Percentiles rank a stretch among this genome's conserved stretches.
Evolutionary conservation across 2,888 invertebrate species (phyloP).

Genomic region (Geophilus truncorum): DNA sequence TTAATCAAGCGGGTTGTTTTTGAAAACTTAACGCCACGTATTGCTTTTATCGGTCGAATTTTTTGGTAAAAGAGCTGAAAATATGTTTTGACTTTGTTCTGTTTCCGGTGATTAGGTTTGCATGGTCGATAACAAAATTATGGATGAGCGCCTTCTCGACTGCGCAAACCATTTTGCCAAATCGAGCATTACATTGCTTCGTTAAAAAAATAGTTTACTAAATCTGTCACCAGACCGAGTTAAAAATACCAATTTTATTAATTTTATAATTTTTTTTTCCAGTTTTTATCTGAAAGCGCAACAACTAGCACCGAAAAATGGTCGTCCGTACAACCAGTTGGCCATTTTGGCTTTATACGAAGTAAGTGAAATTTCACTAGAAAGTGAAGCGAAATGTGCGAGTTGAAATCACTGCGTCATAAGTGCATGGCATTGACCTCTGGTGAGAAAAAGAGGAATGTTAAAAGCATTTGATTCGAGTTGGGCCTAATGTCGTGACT

Average conservation of each 20-base stretch:
- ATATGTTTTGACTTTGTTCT: not conserved
- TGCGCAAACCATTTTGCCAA: no score
- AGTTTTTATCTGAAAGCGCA: slow-evolving; percentile 91
- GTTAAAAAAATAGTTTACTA: no score
- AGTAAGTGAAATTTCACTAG: slow-evolving; percentile 44
- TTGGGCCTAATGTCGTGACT: not conserved
- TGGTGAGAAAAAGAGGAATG: not conserved
- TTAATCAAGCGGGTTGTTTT: no score
- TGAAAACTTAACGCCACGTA: no score
- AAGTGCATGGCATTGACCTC: not conserved
- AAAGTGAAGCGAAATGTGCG: not conserved
- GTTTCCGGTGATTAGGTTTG: no score
- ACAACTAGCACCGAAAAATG: slow-evolving; percentile 89
- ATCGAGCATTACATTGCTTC: no score
- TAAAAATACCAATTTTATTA: no score
- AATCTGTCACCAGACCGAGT: no score
- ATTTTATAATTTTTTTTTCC: slow-evolving; percentile 42
- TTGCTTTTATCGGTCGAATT: no score
- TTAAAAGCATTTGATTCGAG: not conserved
- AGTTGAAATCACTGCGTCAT: not conserved
- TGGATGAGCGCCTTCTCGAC: no score
- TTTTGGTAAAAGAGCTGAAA: not conserved
- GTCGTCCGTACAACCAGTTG: slow-evolving; percentile 89
- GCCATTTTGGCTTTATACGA: slow-evolving; percentile 72
- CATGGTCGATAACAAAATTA: no score